Conservation (phyloP, 2,797 vertebrate species). For the Eurystomus glaucurus region DNA sequence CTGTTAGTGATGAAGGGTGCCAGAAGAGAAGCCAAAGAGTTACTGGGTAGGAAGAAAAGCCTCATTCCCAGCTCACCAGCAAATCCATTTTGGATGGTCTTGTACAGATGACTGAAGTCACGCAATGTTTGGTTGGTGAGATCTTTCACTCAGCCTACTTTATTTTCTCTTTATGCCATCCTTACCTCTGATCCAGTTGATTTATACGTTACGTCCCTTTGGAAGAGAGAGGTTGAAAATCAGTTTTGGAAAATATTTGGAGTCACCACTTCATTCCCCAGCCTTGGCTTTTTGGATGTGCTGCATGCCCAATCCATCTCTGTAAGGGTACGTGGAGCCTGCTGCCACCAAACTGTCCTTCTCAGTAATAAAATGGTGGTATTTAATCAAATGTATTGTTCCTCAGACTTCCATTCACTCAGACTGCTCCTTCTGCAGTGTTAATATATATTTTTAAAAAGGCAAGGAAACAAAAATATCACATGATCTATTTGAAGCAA, state of each 20-base stretch:
- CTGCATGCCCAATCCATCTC: not conserved
- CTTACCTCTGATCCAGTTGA: not conserved
- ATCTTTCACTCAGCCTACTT: not conserved
- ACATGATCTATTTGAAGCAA: not conserved
- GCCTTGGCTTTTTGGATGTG: not conserved
- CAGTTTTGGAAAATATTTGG: not conserved
- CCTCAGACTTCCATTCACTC: not conserved
- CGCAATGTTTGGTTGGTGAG: not conserved
- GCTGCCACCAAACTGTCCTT: not conserved
- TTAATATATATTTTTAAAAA: not conserved
- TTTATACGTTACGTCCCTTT: not conserved
- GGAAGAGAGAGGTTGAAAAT: not conserved
- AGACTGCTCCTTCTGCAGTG: not conserved
- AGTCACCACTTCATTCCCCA: not conserved
- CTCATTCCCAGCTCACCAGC: not conserved
- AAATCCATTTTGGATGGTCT: not conserved
- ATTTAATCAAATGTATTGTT: not conserved
- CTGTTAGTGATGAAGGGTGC: not conserved
- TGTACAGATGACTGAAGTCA: not conserved
- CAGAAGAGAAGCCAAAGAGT: not conserved
- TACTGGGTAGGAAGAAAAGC: not conserved
- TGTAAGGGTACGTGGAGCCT: not conserved
- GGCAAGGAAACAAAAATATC: not conserved
- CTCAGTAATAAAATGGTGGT: not conserved
- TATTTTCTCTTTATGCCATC: not conserved